These are phyloP conservation scores for Plectrocnemia conspersa DNA, from an alignment of 1,140 invertebrate genomes.

Conservation along the genomic window DNA sequence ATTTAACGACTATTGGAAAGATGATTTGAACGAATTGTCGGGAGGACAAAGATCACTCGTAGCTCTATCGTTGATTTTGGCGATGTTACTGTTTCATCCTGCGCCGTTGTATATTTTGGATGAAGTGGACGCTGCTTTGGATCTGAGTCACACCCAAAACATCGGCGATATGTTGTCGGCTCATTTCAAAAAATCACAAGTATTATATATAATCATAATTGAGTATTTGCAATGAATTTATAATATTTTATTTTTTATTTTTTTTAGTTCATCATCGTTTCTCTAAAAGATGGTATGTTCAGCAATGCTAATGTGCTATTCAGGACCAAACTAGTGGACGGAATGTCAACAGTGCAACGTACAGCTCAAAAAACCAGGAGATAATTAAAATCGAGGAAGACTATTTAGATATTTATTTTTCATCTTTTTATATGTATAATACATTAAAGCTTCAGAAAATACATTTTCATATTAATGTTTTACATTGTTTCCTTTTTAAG, in stretches of 20 bases:
- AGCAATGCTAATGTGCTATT: constrained; percentile 98
- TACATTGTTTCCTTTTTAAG: too few relatives aligned
- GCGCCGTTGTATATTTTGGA: constrained; percentile 98
- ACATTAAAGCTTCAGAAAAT: constrained; percentile 22
- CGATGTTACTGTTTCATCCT: constrained; percentile 95
- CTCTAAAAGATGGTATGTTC: constrained; percentile 99
- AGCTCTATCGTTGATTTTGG: constrained; percentile 91
- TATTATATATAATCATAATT: constrained; percentile 39
- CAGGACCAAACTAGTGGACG: constrained; percentile 92
- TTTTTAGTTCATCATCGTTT: constrained; percentile 95
- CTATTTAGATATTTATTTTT: constrained; percentile 1
- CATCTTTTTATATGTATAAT: constrained; percentile 5
- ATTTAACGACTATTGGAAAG: constrained; percentile 94
- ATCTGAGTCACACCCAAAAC: constrained; percentile 98
- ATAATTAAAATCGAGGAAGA: constrained; percentile 2
- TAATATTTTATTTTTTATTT: constrained; percentile 21
- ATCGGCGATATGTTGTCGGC: constrained; percentile 93
- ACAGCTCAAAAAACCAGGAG: constrained; percentile 43
- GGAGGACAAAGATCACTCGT: constrained; percentile 96
- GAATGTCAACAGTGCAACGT: constrained; percentile 84
- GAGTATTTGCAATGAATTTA: background rate
- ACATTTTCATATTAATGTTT: constrained; percentile 15
- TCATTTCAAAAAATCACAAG: constrained; percentile 92
- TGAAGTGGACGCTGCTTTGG: constrained; percentile 97
- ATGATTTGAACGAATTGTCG: constrained; percentile 90